phyloP scores from a whole-genome alignment of 2,113 vertebrate genomes.

The Anolis sagrei region DNA sequence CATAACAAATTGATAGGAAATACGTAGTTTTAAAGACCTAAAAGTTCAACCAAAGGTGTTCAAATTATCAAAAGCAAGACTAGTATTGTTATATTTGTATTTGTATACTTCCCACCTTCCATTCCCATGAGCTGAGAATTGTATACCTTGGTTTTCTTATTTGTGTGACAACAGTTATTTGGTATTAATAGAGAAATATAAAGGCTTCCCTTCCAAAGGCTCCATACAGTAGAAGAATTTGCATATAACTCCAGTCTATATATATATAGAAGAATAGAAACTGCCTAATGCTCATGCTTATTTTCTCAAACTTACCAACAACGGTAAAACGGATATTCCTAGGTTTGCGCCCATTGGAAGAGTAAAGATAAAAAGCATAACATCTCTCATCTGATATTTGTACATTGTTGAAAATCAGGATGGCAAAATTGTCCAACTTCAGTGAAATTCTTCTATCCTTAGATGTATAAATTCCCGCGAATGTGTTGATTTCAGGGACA shows the following conservation, averaged over 20 bases:
- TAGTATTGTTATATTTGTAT: not conserved
- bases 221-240: not conserved
- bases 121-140: not conserved
- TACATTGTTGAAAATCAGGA: not conserved
- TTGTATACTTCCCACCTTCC: not conserved
- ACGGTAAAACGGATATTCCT: not conserved
- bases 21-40: not conserved
- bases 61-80: not conserved
- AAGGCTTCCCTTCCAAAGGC: not conserved
- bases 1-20: not conserved
- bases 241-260: not conserved
- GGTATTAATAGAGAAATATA: not conserved
- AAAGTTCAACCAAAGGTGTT: not conserved
- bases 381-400: not conserved
- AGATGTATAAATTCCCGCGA: fast-evolving
- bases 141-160: not conserved
- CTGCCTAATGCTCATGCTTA: not conserved
- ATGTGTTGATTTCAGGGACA: not conserved
- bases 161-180: not conserved
- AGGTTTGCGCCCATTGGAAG: fast-evolving
- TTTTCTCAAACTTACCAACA: constrained; percentile 14
- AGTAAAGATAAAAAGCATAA: fast-evolving
- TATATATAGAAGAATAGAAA: not conserved
- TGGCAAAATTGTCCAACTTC: not conserved
- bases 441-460: not conserved